Percentiles rank a stretch among this genome's conserved stretches.
Conservation (phyloP, 2,888 invertebrate genomes). For the Tyria jacobaeae region DNA sequence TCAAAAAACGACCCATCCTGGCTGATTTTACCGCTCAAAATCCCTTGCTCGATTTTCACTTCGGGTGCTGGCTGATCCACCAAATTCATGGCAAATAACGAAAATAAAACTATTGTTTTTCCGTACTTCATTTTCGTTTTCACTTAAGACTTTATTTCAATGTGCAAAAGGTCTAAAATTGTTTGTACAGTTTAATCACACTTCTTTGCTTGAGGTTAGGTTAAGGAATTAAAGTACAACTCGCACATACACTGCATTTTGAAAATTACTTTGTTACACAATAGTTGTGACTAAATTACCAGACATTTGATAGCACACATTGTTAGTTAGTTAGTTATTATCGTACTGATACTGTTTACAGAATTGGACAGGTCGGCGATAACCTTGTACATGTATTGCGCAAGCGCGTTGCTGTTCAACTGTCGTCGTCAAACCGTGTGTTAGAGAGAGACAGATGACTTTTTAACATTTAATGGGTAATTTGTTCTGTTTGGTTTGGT, state of each 20-base stretch:
- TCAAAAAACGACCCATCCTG: constrained; percentile 73
- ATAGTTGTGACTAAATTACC: not conserved
- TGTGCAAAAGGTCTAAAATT: constrained; percentile 6
- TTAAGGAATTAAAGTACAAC: constrained; percentile 3
- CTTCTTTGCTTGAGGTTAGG: constrained; percentile 28
- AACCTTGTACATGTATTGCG: constrained; percentile 47
- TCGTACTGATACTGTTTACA: constrained; percentile 23
- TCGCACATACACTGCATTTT: not conserved
- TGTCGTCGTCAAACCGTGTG: constrained; percentile 25
- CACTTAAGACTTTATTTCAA: constrained; percentile 1
- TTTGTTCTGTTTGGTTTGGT: not conserved
- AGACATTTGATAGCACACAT: not conserved
- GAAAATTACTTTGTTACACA: not conserved
- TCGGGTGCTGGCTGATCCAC: constrained; percentile 78
- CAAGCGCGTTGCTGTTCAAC: constrained; percentile 51
- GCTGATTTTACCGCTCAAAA: constrained; percentile 73
- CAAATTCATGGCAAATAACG: constrained; percentile 72
- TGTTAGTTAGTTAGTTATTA: not conserved
- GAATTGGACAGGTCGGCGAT: constrained; percentile 32
- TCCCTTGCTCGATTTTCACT: constrained; percentile 74
- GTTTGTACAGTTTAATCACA: not conserved
- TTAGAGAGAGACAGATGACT: constrained; percentile 26
- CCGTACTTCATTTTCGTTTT: constrained; percentile 61
- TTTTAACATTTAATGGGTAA: not conserved
- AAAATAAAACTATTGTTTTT: constrained; percentile 70